Base-by-base conservation (phyloP, 2,113 vertebrate genomes). In the Chionomys nivalis region DNA sequence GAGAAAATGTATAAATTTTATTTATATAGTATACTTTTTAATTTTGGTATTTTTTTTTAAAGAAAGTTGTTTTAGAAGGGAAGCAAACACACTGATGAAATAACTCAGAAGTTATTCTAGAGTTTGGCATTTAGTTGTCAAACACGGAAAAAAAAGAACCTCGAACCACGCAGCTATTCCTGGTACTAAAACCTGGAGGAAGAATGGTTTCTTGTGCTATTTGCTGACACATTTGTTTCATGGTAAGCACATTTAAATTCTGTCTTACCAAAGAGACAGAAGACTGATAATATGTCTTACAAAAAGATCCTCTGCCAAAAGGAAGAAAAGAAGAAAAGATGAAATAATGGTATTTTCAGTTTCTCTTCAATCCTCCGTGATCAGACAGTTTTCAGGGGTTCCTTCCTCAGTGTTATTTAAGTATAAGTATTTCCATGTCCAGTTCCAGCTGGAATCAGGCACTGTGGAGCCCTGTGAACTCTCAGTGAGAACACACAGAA, bases 361-460 rank as follows among this genome's bases (percentile, higher is more conserved):
- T 91, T 83, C 90, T 87, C 49, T 73, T 49, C 28, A 42, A 76
- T 91, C 36, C 42, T 72, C 5, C n/a, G n/a, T 78, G 73, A 81
- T 95, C 88, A 66, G 76, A 94, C 93, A 47, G 65, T 66, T 93
- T 82, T 11, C 9, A 93, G 87, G 90, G 73, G 4, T 81, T 95
- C 31, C 66, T 42, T 95, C 81, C 55, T 81, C 75, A 88, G 66
- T 87, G 93, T 96, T 95, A 95, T 97, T 97, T 95, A 39, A 97
- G 95, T 95, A 73, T 97, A 96, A 97, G 96, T 95, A 88, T 97
- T 97, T 96, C 97, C 97, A 97, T 14, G 14, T 96, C 42, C 87
- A 86, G 87, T 95, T 97, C 95, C 97, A 98, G 94, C 97, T 97
- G 96, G 96, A 97, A 94, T 55, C 73, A 91, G 42, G 33, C 90